Evolutionary conservation across 2,113 vertebrate species (phyloP).

Genomic region (Elephas maximus): DNA sequence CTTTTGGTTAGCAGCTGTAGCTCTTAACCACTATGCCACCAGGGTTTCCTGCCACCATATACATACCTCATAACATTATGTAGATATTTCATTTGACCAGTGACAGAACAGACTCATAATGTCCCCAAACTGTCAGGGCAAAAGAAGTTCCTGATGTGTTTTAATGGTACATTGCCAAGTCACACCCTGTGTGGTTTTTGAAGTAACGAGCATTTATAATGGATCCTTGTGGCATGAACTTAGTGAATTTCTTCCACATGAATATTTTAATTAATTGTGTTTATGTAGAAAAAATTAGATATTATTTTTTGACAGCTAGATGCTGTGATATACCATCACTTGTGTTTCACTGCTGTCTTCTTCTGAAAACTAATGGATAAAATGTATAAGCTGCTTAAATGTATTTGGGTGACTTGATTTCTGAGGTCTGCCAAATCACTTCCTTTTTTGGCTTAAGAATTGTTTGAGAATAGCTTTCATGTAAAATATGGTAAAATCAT

Average conservation of each 20-base stretch:
- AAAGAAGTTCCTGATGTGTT: background rate
- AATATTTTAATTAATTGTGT: conserved; percentile 7
- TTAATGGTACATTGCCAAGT: background rate
- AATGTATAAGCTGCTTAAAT: background rate
- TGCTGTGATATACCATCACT: background rate
- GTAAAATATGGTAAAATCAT: background rate
- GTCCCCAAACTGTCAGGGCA: background rate
- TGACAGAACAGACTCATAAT: background rate
- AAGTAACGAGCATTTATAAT: background rate
- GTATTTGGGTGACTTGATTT: background rate
- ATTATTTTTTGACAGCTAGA: background rate
- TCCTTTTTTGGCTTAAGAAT: background rate
- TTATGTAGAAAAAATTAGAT: background rate
- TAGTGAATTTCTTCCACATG: background rate
- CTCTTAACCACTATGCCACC: no score
- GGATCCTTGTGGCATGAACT: background rate
- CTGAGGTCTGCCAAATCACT: background rate
- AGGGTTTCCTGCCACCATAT: background rate
- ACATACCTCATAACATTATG: background rate
- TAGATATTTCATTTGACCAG: conserved; percentile 8
- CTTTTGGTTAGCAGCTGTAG: no score
- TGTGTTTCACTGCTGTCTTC: background rate
- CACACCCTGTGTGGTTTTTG: background rate
- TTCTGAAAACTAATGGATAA: conserved; percentile 38
- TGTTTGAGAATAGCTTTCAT: conserved; percentile 3